Base-by-base conservation (phyloP, 2,797 vertebrate species). In the Schizothorax lantsangensis region DNA sequence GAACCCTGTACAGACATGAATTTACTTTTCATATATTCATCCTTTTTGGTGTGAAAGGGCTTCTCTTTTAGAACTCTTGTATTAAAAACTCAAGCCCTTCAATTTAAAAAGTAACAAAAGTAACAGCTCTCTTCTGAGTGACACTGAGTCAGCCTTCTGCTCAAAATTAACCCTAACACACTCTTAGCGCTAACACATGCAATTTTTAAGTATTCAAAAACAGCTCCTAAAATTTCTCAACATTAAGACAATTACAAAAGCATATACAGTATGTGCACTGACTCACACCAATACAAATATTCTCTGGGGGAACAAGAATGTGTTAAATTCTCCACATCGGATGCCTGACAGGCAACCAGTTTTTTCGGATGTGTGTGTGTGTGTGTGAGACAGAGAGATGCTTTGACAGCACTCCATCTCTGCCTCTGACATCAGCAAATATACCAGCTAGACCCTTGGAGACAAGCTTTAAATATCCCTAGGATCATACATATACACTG, bases 371-470 rank as follows among this genome's bases (percentile, higher is more conserved):
- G 4, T 54, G 23, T 15, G 54, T 74, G 52, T 74, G 52, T 73
- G 81, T 43, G 15, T 33, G 68, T 23, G 80, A 49, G 26, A 9
- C 52, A 15, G 66, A 19, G 38, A 72, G 69, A 73, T 64, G 84
- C 54, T 86, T 86, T 86, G 79, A 86, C 84, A 81, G 79, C 45
- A 17, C 79, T 86, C 84, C 57, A 74, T 86, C 84, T 75, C 69
- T 86, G 57, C 54, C 23, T 62, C 84, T 81, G 84, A 86, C 79
- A 86, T 86, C 84, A 81, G 85, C 69, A 74, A 81, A 81, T 86
- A 72, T 74, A 66, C 85, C 54, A 74, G 68, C 26, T 36, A 81
- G 30, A 81, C 59, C 84, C 84, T 38, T 66, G 66, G 84, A 73
- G 84, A 81, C 54, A 33, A 64, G 84, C 84, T 81, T 86, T 81